A percentile compares a stretch with the other conserved stretches of the same genome.
Conservation (phyloP, 2,113 vertebrate genomes). For the Sinocyclocheilus maitianheensis region DNA sequence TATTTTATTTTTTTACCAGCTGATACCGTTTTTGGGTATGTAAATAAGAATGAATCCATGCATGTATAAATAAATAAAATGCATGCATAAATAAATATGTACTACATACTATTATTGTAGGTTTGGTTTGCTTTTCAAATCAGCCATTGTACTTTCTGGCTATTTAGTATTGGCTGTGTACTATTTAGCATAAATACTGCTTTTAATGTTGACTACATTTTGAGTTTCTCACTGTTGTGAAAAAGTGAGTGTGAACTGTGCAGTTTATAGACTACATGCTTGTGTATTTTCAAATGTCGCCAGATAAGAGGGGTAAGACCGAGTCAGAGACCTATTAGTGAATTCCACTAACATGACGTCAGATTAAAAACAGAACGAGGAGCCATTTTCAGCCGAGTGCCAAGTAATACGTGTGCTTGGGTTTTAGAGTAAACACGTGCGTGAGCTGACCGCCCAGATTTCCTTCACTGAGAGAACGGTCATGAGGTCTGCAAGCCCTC, state of each 20-base stretch:
- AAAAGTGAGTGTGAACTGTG: not conserved
- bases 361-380: slow-evolving; percentile 48
- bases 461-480: slow-evolving; percentile 49
- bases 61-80: no score
- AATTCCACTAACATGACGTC: slow-evolving; percentile 52
- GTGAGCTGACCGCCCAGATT: slow-evolving; percentile 20
- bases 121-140: not conserved
- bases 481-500: slow-evolving; percentile 49
- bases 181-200: not conserved
- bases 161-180: no score
- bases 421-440: slow-evolving; percentile 54
- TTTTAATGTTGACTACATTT: not conserved
- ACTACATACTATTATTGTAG: no score
- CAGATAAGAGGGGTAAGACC: slow-evolving; percentile 18
- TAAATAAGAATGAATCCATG: not conserved
- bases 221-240: not conserved
- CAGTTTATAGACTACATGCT: slow-evolving; percentile 10
- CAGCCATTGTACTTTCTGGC: no score
- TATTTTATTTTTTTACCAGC: not conserved
- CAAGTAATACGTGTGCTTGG: slow-evolving; percentile 39
- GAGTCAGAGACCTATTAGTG: slow-evolving; percentile 5
- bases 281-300: not conserved
- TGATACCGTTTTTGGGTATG: not conserved
- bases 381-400: slow-evolving; percentile 23
- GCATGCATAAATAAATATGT: no score